A percentile compares a stretch with the other conserved stretches of the same genome.
These are phyloP conservation scores for Aurelia coerulea DNA, from an alignment of 30 jellyfish, hydroid and myxozoan species.

Conservation along the genomic window DNA sequence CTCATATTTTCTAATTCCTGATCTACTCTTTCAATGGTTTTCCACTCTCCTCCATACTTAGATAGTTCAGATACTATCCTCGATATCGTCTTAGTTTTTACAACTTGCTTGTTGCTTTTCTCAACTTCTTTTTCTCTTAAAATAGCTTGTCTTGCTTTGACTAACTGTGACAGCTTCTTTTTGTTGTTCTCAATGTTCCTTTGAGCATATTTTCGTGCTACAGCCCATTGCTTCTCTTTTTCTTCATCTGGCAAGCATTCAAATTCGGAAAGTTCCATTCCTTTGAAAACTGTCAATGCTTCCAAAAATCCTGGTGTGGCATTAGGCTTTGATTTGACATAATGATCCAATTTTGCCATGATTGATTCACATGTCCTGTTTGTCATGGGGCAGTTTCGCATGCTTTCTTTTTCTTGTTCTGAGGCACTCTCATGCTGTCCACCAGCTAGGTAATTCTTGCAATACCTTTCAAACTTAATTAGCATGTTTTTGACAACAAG, in stretches of 20 bases:
- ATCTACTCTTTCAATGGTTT: not conserved
- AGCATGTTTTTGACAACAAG: slow-evolving; percentile 10
- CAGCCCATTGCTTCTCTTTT: slow-evolving; percentile 13
- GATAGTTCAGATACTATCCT: slow-evolving; percentile 8
- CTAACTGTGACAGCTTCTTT: not conserved
- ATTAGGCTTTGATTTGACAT: slow-evolving; percentile 27
- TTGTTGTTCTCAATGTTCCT: slow-evolving; percentile 4
- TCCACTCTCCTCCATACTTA: slow-evolving; percentile 20
- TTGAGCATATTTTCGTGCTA: slow-evolving; percentile 21
- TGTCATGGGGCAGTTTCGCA: slow-evolving; percentile 26
- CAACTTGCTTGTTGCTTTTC: slow-evolving; percentile 16
- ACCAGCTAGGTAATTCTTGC: slow-evolving; percentile 15
- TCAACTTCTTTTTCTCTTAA: not conserved
- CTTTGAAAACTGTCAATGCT: slow-evolving; percentile 4
- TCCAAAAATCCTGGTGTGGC: slow-evolving; percentile 47
- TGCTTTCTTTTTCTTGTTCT: not conserved
- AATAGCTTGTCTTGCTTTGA: slow-evolving; percentile 11
- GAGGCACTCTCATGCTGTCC: slow-evolving; percentile 14
- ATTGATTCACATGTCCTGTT: slow-evolving; percentile 35
- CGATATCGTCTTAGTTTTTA: not conserved
- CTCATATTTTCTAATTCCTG: not conserved
- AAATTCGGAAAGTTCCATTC: not conserved
- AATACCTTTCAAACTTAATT: slow-evolving; percentile 21
- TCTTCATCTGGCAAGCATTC: slow-evolving; percentile 9
- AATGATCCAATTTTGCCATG: slow-evolving; percentile 38